Evolutionary conservation across 2,888 invertebrate species (phyloP).

Genomic region (Agonopterix arenella): DNA sequence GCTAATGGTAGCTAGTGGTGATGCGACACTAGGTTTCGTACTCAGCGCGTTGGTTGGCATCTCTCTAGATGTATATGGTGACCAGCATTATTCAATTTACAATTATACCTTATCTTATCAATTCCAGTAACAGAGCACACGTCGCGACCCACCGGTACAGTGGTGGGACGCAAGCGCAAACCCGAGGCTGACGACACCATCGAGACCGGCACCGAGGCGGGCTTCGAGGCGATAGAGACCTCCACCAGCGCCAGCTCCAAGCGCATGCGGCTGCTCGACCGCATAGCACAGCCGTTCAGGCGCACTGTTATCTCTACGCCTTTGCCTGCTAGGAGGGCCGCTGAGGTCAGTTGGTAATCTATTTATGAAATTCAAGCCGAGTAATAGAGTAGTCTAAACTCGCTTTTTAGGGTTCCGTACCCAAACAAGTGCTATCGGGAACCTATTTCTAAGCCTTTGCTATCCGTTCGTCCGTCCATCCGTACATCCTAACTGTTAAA

Average conservation of each 20-base stretch:
- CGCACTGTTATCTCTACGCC: slow-evolving; percentile 15
- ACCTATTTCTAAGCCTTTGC: too few species aligned
- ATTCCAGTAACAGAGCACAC: slow-evolving; percentile 16
- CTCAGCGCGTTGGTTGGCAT: too few species aligned
- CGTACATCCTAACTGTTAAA: too few species aligned
- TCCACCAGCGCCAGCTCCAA: slow-evolving; percentile 25
- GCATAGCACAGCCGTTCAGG: slow-evolving; percentile 39
- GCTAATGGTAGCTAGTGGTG: too few species aligned
- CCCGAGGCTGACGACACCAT: slow-evolving; percentile 22
- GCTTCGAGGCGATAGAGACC: slow-evolving; percentile 11
- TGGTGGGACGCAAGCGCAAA: slow-evolving; percentile 65
- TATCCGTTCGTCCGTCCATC: too few species aligned
- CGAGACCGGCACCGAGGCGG: slow-evolving; percentile 16
- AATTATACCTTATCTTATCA: not conserved
- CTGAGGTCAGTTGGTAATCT: slow-evolving; percentile 25
- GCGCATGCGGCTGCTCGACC: slow-evolving; percentile 45
- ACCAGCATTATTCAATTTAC: too few species aligned
- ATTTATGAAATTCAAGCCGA: not conserved
- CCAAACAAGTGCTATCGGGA: too few species aligned
- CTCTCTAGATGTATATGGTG: too few species aligned
- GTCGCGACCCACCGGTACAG: slow-evolving; percentile 52
- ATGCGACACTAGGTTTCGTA: too few species aligned
- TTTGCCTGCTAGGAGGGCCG: slow-evolving; percentile 24
- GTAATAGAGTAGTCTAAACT: too few species aligned
- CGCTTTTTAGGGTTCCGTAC: too few species aligned